Evolutionary conservation across 2,888 invertebrate species (phyloP), one percentile per base, ranked within the genome.

Genomic region (Machimus rusticus): DNA sequence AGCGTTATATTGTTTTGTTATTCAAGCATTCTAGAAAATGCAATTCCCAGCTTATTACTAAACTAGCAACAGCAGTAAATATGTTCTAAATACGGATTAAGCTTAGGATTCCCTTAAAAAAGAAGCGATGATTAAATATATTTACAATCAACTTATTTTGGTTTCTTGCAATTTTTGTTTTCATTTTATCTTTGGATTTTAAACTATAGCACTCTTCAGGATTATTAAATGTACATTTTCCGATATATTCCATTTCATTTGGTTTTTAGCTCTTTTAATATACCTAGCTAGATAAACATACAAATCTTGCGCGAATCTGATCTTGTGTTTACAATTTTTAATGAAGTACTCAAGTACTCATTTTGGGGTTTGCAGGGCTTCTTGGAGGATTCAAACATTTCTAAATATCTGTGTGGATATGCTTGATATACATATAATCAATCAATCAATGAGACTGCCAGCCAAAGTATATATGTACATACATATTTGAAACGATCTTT

Each of bases 261-360:
- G 23, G 19, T 46, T 66, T 23, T 66, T 66, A 66, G 66, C 12
- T 28, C 12, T 46, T 66, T 37, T 82, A 37, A 82, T 84, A 84
- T 66, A 66, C 82, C 82, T 84, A 84, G 19, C 82, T 84, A 84
- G 57, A 39, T 84, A 84, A 31, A 84, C 66, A 66, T 84, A 84
- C 82, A 84, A 84, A 84, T 66, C 37, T 37, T 66, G 57, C 82
- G 23, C 82, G 82, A 66, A 66, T 66, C 14, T 66, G 66, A 84
- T 66, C 23, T 39, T 66, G 39, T 66, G 66, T 28, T 84, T 39
- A 34, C 66, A 66, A 84, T 84, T 84, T 57, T 81, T 34, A 16
- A 81, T 84, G 23, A 66, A 66, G 23, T 66, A 66, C 19, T 66
- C 66, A 66, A 23, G n/a, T n/a, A 66, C 28, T 3, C 66, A 66